Base-by-base conservation (phyloP, 2,113 vertebrate species). In the Passerina amoena region DNA sequence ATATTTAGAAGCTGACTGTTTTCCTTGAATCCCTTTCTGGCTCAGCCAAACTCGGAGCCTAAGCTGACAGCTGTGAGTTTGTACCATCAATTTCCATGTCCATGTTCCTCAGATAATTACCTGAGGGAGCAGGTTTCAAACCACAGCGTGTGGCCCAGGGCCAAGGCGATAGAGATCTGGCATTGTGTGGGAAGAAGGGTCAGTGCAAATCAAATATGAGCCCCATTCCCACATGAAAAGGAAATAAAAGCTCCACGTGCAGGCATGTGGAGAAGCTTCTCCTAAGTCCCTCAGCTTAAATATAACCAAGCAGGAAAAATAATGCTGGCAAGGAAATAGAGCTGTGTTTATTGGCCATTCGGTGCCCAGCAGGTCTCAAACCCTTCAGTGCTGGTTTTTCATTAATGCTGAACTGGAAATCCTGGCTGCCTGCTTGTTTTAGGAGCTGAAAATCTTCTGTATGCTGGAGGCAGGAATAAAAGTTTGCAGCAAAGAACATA, bases 181-280 rank as follows among this genome's bases (percentile, higher is more conserved):
- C 70, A 19, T 37, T 35, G 66, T 59, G 88, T 95, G 84, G 95
- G 82, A 82, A 87, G 95, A 90, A 50, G 84, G 95, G 93, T 96
- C 96, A 96, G 82, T 50, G 84, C 87, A 91, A 96, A 91, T 90
- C 91, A 84, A 85, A 89, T 72, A 25, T 4, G 22, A 96, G 63
- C 87, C 45, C 78, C 50, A 3, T 85, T 97, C 87, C 93, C 94
- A 54, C 63, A 35, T 61, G 87, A 72, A 48, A 94, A 95, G 66
- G 91, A 90, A 96, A 92, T 82, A 89, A 95, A 92, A 85, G 54
- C 81, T 96, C 78, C 82, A 82, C 37, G 23, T 91, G 94, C 91
- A 96, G 86, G 83, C 95, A 94, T 92, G 91, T 94, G 60, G 90
- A 88, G 89, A 91, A 91, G 91, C 94, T 79, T 92, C 93, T 88